A percentile compares a stretch with the other conserved stretches of the same genome.
phyloP scores from a whole-genome alignment of 2,797 vertebrate genomes.

The Netta rufina region DNA sequence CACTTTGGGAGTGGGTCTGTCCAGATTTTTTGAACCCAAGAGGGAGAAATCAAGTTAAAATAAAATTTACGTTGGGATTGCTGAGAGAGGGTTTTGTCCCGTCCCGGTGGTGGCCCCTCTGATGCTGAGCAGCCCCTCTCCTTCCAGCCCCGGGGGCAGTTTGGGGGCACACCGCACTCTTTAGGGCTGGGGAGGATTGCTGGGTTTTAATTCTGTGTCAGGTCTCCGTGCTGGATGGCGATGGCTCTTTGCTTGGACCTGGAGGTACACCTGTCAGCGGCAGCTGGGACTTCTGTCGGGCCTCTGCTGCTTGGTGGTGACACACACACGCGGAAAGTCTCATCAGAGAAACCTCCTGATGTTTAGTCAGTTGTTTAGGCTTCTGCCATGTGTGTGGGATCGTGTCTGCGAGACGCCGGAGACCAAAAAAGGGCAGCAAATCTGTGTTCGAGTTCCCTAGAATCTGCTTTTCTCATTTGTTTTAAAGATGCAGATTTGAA shows the following conservation, averaged over 20 bases:
- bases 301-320: conserved; percentile 30
- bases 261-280: conserved; percentile 53
- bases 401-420: neutral
- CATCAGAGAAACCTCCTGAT: conserved; percentile 30
- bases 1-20: neutral
- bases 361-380: conserved; percentile 66
- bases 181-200: neutral
- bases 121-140: neutral
- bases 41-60: neutral
- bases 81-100: neutral
- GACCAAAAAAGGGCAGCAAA: neutral
- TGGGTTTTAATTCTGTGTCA: neutral
- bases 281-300: conserved; percentile 49
- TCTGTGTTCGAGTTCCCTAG: neutral
- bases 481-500: conserved; percentile 25
- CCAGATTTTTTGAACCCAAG: neutral
- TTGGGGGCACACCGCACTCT: neutral
- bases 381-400: conserved; percentile 47
- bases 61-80: neutral
- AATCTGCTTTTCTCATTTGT: conserved; percentile 61
- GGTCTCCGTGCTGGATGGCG: neutral
- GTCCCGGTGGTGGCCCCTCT: neutral
- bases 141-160: neutral
- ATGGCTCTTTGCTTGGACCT: neutral
- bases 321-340: conserved; percentile 38